Conservation (phyloP, 2,888 invertebrate species). For the Incurvaria masculella region DNA sequence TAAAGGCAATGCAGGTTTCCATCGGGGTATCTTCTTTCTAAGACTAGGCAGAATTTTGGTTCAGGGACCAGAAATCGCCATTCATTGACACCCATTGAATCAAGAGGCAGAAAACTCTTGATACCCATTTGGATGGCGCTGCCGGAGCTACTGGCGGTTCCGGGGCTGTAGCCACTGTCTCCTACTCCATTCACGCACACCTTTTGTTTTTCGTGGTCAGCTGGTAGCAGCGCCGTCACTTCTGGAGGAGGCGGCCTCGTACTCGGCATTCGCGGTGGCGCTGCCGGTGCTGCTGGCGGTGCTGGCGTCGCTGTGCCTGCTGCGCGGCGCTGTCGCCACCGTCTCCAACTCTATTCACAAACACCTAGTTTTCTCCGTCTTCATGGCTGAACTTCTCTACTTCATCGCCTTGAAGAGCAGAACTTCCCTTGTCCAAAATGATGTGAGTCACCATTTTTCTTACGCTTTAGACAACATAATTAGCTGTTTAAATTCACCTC, state of each 20-base stretch:
- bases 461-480: slow-evolving; percentile 8
- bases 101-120: no score
- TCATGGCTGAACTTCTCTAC: slow-evolving; percentile 82
- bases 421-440: slow-evolving; percentile 74
- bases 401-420: slow-evolving; percentile 84
- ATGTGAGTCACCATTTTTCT: slow-evolving; percentile 51
- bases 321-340: slow-evolving; percentile 77
- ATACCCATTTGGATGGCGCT: no score
- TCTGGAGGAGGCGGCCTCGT: slow-evolving; percentile 83
- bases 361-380: slow-evolving; percentile 87
- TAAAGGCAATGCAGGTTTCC: no score
- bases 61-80: no score
- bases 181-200: background rate
- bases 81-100: no score
- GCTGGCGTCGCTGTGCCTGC: slow-evolving; percentile 74
- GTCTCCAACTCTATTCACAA: slow-evolving; percentile 94
- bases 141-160: no score
- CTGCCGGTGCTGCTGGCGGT: slow-evolving; percentile 76
- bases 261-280: slow-evolving; percentile 83
- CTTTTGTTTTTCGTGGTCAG: no score
- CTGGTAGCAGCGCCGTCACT: slow-evolving; percentile 85
- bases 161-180: no score
- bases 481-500: slow-evolving; percentile 3
- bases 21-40: no score
- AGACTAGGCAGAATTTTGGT: no score